Conservation (phyloP, 2,888 invertebrate species). For the Drosophila multiciliata region DNA sequence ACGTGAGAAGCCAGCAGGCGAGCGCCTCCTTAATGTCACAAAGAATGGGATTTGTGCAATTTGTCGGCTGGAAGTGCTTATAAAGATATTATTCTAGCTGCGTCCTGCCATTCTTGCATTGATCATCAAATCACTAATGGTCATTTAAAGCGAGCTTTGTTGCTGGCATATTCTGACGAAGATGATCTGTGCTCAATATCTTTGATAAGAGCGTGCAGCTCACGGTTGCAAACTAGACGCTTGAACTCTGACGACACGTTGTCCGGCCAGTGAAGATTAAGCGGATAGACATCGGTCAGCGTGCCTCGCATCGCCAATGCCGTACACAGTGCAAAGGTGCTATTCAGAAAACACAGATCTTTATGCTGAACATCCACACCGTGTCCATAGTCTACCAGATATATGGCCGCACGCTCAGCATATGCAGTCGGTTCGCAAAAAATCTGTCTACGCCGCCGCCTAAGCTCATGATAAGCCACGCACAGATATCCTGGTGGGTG, state of each 20-base stretch:
- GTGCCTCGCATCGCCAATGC: conserved; percentile 36
- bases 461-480: not conserved
- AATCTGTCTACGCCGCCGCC: conserved; percentile 42
- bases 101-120: conserved; percentile 16
- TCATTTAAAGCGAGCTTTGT: not conserved
- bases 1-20: conserved; percentile 34
- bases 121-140: conserved; percentile 20
- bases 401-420: not conserved
- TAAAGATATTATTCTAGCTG: conserved; percentile 38
- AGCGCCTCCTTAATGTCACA: conserved; percentile 20
- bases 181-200: conserved; percentile 31
- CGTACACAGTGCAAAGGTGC: conserved; percentile 1
- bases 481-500: conserved; percentile 28
- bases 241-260: conserved; percentile 12
- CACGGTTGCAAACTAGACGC: not conserved
- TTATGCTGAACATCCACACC: not conserved
- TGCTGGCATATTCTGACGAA: conserved; percentile 15
- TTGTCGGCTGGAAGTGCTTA: conserved; percentile 12
- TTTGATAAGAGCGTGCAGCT: conserved; percentile 16
- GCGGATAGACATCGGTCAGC: conserved; percentile 39
- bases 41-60: not conserved
- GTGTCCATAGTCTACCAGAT: conserved; percentile 38
- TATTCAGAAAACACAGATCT: conserved; percentile 20
- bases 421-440: not conserved
- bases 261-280: conserved; percentile 36